Percentiles rank a stretch among this genome's conserved stretches.
Evolutionary conservation across 2,888 invertebrate species (phyloP).

Genomic region (Drosophila aldrichi): DNA sequence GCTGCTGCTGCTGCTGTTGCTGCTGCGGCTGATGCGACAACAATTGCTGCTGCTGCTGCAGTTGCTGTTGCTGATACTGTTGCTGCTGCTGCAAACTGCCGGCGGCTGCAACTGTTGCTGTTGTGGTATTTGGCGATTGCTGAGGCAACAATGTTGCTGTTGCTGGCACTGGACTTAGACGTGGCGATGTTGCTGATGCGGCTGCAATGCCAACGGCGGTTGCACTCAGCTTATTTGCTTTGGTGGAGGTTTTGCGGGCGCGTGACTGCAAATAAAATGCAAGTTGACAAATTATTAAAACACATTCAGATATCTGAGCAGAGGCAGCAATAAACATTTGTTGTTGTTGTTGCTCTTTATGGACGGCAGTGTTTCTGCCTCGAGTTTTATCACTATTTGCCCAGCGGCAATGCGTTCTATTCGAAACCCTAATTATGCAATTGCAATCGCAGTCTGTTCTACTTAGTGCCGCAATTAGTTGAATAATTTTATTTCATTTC

Average conservation of each 20-base stretch:
- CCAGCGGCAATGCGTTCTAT: conserved; percentile 18
- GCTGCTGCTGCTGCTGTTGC: conserved; percentile 66
- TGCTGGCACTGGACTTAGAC: conserved; percentile 82
- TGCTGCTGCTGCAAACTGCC: conserved; percentile 60
- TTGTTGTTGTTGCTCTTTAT: conserved; percentile 17
- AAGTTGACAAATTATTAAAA: conserved; percentile 22
- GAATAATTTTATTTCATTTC: conserved; percentile 37
- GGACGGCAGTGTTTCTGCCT: conserved; percentile 16
- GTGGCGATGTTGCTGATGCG: conserved; percentile 82
- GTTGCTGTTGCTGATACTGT: conserved; percentile 45
- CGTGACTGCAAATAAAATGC: conserved; percentile 74
- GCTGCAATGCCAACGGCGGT: conserved; percentile 67
- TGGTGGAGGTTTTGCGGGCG: conserved; percentile 83
- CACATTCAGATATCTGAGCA: not conserved
- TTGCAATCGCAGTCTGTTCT: conserved; percentile 12
- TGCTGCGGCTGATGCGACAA: conserved; percentile 60
- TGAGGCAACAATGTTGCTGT: conserved; percentile 82
- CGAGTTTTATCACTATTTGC: conserved; percentile 14
- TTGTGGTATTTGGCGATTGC: conserved; percentile 84
- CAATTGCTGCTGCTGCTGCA: conserved; percentile 63
- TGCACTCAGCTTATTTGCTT: conserved; percentile 84
- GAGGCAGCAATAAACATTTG: conserved; percentile 37
- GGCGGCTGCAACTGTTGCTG: conserved; percentile 58
- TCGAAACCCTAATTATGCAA: conserved; percentile 27
- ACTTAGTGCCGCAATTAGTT: conserved; percentile 42